Base-by-base conservation (phyloP, 2,888 invertebrate species). In the Petrophora chlorosata region DNA sequence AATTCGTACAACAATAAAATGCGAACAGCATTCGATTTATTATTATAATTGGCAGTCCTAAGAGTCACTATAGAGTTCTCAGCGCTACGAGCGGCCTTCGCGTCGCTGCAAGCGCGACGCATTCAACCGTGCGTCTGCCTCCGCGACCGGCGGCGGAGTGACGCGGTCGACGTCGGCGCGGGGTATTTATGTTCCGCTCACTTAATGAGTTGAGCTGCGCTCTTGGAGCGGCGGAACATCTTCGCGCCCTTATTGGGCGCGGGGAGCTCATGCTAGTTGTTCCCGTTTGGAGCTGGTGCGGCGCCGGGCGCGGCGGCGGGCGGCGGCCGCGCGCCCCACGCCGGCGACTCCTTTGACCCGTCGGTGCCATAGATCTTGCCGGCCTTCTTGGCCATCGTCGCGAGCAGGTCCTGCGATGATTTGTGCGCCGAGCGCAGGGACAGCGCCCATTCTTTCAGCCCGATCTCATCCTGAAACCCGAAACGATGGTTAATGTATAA, bases 321-420 rank as follows among this genome's bases (percentile, higher is more conserved):
- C 43, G 29, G 54, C 39, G 52, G 59, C 29, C 45, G 52, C 44
- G 34, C 41, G 53, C 61, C 65, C 35, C 61, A 57, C 36, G 63
- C 89, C 66, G 56, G 78, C 82, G 73, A 81, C 60, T 85, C 88
- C 73, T 85, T 86, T 42, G 82, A 64, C 32, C 85, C 86, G 69
- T 89, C 89, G 1, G 99, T 98, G 67, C 99, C 99, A 91, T 99
- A 99, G 73, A 99, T 99, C 92, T 98, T 99, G 65, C 98, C 98
- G 23, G 98, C 99, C 89, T 99, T 99, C 82, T 96, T 96, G 56
- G 99, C 99, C 98, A 99, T 99, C 38, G 96, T 97, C 42, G 98
- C 97, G 51, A 99, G 92, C 70, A 99, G 93, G 83, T 99, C 99
- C 79, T 96, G 95, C 2, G 98, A 98, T 76, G 96, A 94, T 88